Evolutionary conservation across 2,888 invertebrate genomes (phyloP).

Genomic region (Lissonota sp.): DNA sequence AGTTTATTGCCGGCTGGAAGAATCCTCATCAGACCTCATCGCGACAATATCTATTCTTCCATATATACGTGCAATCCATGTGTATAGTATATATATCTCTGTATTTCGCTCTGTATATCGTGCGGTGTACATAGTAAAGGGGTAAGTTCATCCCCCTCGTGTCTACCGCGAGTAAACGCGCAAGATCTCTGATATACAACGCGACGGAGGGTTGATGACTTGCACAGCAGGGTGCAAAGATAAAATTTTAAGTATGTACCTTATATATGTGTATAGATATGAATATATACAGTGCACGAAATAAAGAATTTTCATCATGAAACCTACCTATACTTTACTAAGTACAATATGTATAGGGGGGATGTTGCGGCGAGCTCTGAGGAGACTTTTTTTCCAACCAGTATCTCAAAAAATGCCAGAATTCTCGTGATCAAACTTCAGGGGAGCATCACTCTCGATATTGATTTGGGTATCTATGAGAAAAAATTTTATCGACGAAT

Average conservation of each 20-base stretch:
- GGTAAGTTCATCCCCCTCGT: neutral
- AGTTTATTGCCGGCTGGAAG: neutral
- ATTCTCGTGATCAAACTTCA: too few relatives aligned
- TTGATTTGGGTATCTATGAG: too few relatives aligned
- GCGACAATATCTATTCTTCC: neutral
- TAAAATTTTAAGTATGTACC: constrained; percentile 1
- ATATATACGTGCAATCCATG: neutral
- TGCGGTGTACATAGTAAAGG: neutral
- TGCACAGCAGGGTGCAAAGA: constrained; percentile 9
- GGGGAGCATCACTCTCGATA: too few relatives aligned
- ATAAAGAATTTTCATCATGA: constrained; percentile 26
- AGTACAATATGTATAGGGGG: neutral
- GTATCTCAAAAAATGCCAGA: too few relatives aligned
- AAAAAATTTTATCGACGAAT: too few relatives aligned
- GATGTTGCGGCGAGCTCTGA: too few relatives aligned
- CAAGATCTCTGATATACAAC: neutral
- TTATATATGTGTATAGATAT: constrained; percentile 25
- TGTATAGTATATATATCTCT: neutral
- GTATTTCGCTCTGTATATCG: neutral
- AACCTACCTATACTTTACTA: constrained; percentile 15
- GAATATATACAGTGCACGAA: constrained; percentile 1
- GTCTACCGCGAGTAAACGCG: neutral
- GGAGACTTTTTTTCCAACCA: too few relatives aligned
- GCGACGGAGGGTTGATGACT: constrained; percentile 17
- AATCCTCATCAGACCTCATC: constrained; percentile 16